A percentile compares a stretch with the other conserved stretches of the same genome.
Evolutionary conservation across 92 coral and sea anemone species (phyloP).

Genomic region (Zoanthus sociatus): DNA sequence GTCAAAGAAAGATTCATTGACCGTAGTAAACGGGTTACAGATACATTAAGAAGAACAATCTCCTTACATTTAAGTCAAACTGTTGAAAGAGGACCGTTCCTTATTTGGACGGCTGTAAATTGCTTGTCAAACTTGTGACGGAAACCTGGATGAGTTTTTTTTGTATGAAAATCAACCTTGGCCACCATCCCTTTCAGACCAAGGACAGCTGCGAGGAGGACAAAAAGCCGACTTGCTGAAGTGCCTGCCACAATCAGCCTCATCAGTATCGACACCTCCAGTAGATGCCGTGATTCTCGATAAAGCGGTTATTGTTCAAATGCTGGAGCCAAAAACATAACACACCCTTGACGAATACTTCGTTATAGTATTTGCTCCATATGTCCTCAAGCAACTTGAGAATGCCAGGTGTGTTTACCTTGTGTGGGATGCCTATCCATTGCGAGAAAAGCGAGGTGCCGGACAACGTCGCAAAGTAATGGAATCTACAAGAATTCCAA

Average conservation of each 20-base stretch:
- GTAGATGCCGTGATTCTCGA: slow-evolving; percentile 78
- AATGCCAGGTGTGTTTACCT: slow-evolving; percentile 69
- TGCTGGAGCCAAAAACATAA: slow-evolving; percentile 72
- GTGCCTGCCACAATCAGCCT: slow-evolving; percentile 72
- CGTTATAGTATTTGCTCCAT: slow-evolving; percentile 70
- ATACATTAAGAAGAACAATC: slow-evolving; percentile 70
- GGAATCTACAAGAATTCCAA: slow-evolving; percentile 64
- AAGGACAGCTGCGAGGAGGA: slow-evolving; percentile 73
- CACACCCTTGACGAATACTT: slow-evolving; percentile 77
- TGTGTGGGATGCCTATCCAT: slow-evolving; percentile 72
- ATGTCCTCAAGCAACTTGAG: slow-evolving; percentile 72
- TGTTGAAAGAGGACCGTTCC: slow-evolving; percentile 40
- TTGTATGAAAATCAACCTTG: slow-evolving; percentile 77
- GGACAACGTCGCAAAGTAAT: slow-evolving; percentile 82
- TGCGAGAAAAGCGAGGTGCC: slow-evolving; percentile 70
- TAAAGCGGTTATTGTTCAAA: slow-evolving; percentile 75
- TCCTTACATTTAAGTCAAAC: slow-evolving; percentile 56
- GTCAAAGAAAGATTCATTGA: slow-evolving; percentile 64
- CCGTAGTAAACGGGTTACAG: background rate
- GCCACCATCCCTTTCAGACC: slow-evolving; percentile 73
- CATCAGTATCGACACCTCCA: slow-evolving; percentile 51
- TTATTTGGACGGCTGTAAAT: slow-evolving; percentile 65
- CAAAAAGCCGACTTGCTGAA: slow-evolving; percentile 81
- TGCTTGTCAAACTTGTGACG: slow-evolving; percentile 73
- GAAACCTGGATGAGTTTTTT: slow-evolving; percentile 60